Evolutionary conservation across 2,888 invertebrate genomes (phyloP), one percentile per base, ranked within the genome.

Genomic region (Apocheima hispidaria): DNA sequence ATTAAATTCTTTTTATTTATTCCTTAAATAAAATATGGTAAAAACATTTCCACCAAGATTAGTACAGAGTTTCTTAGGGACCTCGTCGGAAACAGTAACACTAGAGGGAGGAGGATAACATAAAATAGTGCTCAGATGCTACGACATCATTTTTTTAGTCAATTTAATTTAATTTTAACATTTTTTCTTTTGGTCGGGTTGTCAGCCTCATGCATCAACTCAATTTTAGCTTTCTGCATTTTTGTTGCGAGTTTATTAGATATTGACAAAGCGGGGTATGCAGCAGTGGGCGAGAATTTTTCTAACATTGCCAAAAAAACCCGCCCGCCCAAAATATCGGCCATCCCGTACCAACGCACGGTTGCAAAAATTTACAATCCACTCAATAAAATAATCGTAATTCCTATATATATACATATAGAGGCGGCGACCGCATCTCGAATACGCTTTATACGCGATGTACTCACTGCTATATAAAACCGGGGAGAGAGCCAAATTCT

Each of bases 401-500:
- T 88, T 86, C 87, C 90, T 92, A 92, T 90, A 91, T 90, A 90
- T 90, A 90, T 90, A 80, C 73, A 87, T 83, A 83, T 86, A 79
- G 78, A 69, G 71, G 79, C 44, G 80, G 78, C 81, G 84, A 89
- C 89, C 91, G 87, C 89, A 91, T 92, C 91, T 90, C 87, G 86
- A 83, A 90, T 88, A 90, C 86, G 90, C 83, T 91, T 92, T 92
- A 92, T 91, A 92, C 86, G 79, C 78, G 88, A 91, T 91, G 91
- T 91, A 92, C 91, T 92, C 92, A 92, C 90, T 88, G 86, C 92
- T 92, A 92, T 91, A 92, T 92, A 90, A 92, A 92, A 91, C 92
- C 91, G 92, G 94, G 94, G 93, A 91, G 90, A 92, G 91, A 93
- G 94, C 94, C 94, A 94, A 94, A 91, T 92, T 94, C 94, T 94